phyloP scores from a whole-genome alignment of 2,113 vertebrate species.

The Tyrannus savana region DNA sequence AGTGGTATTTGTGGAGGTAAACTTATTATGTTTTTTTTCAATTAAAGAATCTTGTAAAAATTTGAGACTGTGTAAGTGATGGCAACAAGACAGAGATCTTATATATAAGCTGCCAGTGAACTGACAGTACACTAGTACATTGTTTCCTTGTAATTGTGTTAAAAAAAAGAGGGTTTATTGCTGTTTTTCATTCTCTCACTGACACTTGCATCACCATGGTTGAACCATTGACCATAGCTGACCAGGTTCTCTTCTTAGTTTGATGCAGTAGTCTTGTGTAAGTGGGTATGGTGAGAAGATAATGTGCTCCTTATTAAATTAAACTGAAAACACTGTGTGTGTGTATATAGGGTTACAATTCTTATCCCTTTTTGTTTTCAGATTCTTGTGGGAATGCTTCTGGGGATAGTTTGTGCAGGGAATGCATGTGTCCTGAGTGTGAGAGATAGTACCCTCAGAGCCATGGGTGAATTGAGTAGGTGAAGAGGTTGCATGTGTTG shows the following conservation, averaged over 20 bases:
- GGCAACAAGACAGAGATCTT: not conserved
- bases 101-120: not conserved
- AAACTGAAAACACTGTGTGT: not conserved
- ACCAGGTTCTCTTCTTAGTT: not conserved
- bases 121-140: not conserved
- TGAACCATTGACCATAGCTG: not conserved
- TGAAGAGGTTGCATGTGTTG: not conserved
- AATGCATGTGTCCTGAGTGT: not conserved
- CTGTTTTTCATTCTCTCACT: not conserved
- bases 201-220: not conserved
- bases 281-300: not conserved
- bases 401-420: not conserved
- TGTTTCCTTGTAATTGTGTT: not conserved
- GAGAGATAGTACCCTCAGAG: not conserved
- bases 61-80: not conserved
- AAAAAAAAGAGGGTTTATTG: not conserved
- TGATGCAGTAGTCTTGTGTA: not conserved
- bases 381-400: not conserved
- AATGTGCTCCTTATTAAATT: not conserved
- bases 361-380: not conserved
- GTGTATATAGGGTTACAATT: not conserved
- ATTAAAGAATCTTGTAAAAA: not conserved
- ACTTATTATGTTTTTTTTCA: not conserved
- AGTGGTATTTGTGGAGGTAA: not conserved
- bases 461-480: not conserved